phyloP scores from a whole-genome alignment of 2,888 invertebrate genomes.

The Odontomyia ornata region DNA sequence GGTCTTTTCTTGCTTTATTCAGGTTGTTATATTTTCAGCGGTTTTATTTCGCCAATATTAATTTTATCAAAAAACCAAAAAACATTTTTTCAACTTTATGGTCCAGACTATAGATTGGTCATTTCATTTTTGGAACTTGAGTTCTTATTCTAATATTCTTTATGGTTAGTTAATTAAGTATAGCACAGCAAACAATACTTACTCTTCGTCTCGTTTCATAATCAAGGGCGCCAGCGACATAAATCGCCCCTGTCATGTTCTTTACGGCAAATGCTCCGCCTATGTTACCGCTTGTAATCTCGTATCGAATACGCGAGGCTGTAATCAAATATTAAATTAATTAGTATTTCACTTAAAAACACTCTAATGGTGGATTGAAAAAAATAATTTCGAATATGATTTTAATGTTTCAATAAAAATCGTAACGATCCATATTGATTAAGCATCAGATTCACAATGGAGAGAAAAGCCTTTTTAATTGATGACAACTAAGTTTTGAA shows the following conservation, averaged over 20 bases:
- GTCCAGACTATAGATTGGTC: background rate
- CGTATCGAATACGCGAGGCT: constrained; percentile 99
- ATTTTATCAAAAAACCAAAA: no score
- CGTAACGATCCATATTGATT: no score
- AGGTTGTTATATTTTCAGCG: no score
- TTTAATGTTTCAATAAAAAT: no score
- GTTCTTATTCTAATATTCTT: background rate
- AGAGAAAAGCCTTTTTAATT: no score
- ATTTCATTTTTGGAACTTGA: constrained; percentile 31
- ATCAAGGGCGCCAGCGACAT: constrained; percentile 95
- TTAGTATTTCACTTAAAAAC: constrained; percentile 1
- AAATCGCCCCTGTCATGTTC: constrained; percentile 98
- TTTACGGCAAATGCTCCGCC: constrained; percentile 97
- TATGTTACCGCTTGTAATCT: constrained; percentile 99
- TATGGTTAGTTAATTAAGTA: no score
- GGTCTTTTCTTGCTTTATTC: no score
- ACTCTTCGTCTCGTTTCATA: constrained; percentile 96
- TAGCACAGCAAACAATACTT: constrained; percentile 67
- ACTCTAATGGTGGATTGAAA: no score
- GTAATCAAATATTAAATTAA: constrained; percentile 59
- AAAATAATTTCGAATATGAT: no score
- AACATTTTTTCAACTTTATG: background rate
- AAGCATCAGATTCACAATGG: no score
- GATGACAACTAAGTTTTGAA: no score
- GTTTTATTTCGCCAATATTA: no score